Base-by-base conservation (phyloP, 1,140 invertebrate species). In the Drosophila arizonae region DNA sequence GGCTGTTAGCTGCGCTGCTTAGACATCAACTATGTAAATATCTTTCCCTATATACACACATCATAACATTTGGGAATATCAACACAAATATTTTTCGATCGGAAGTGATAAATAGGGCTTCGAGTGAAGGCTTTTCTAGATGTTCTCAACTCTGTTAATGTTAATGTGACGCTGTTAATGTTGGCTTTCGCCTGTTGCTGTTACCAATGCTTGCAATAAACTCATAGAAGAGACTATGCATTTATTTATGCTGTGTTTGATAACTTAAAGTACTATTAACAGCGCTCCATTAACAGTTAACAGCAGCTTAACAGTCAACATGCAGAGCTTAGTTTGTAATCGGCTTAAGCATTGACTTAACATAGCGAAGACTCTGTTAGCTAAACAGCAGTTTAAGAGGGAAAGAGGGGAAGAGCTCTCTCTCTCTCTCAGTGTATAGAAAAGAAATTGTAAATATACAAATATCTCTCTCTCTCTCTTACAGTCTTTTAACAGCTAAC, bases 121-220 rank as follows among this genome's bases (percentile, higher is more conserved):
- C 30, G 6, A 6, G 6, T 1, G 26, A 21, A 26, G 21, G 21
- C 43, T 9, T 24, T 46, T 6, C 9, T 15, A n/a, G 13, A n/a
- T 28, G 10, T 26, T 13, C 2, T 36, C 6, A 36, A 10, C 33
- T 10, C 28, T 15, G 3, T 15, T 10, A 54, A 33, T 54, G 51
- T 36, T 36, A 54, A 33, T 10, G 28, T 52, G 26, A 52, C 51
- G 51, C 51, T 17, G 51, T 30, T 15, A 52, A 52, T 52, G 51
- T 52, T 52, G 33, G n/a, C 51, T 54, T 11, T 36, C 17, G 30
- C 15, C 52, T 15, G 28, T 26, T 54, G 52, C 28, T 52, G 3
- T 30, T 52, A 3, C 11, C n/a, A 28, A 26, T 6, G 11, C 24
- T n/a, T 51, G 48, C 48, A 33, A 33, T 33, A 33, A 1, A 9